Percentiles rank a stretch among this genome's conserved stretches.
These are phyloP conservation scores for Hydrozoanthus tunicans DNA, from an alignment of 64 coral and sea anemone genomes.

Conservation along the genomic window DNA sequence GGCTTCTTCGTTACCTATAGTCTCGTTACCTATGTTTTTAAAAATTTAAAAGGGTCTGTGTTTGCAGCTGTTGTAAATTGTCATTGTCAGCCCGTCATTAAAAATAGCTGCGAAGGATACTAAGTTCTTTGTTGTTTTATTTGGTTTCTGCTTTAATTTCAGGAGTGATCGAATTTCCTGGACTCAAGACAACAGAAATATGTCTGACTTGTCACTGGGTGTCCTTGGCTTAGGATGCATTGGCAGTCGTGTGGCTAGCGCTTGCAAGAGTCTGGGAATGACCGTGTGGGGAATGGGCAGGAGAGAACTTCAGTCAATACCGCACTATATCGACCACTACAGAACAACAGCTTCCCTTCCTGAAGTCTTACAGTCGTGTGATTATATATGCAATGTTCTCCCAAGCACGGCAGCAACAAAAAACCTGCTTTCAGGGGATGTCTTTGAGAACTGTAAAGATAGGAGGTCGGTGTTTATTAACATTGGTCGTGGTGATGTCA, in stretches of 20 bases:
- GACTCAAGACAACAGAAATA: background rate
- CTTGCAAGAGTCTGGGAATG: conserved; percentile 77
- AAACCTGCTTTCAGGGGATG: conserved; percentile 72
- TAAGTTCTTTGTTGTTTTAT: no score
- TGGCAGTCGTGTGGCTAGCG: conserved; percentile 63
- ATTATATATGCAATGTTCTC: conserved; percentile 91
- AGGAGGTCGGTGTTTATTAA: conserved; percentile 80
- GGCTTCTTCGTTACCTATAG: no score
- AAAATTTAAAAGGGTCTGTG: no score
- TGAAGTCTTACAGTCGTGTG: conserved; percentile 74
- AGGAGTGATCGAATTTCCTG: background rate
- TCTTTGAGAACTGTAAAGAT: conserved; percentile 75
- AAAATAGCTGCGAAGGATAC: no score
- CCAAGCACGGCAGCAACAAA: conserved; percentile 83
- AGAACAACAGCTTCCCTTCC: conserved; percentile 45
- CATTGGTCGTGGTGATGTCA: conserved; percentile 83
- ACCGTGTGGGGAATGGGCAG: conserved; percentile 72
- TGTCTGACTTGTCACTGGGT: conserved; percentile 72
- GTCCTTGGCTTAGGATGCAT: conserved; percentile 89
- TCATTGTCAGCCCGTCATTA: no score
- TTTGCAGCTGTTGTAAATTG: no score
- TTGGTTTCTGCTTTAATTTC: background rate
- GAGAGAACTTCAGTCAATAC: conserved; percentile 19
- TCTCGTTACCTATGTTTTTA: no score
- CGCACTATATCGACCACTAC: conserved; percentile 66